Evolutionary conservation across 1,140 invertebrate species (phyloP).

Genomic region (Acromyrmex heyeri): DNA sequence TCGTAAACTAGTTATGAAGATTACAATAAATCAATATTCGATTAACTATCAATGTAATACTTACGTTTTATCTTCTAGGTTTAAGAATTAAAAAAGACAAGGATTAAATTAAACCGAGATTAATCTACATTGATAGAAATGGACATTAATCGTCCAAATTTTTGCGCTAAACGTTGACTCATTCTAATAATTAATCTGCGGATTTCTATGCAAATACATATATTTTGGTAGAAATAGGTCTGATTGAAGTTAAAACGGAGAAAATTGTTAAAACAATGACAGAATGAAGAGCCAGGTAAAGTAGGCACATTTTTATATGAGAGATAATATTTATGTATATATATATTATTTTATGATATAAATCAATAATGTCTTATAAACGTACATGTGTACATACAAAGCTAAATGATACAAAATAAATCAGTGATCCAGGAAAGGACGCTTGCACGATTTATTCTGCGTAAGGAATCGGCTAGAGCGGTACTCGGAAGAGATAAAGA

Average conservation of each 20-base stretch:
- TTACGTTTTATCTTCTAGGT: no score
- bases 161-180: neutral
- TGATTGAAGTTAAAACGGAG: neutral
- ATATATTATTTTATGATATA: constrained; percentile 79
- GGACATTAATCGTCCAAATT: no score
- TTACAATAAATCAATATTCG: constrained; percentile 17
- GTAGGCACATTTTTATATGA: constrained; percentile 65
- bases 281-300: constrained; percentile 39
- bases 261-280: neutral
- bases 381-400: constrained; percentile 78
- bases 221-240: neutral
- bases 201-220: neutral
- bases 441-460: constrained; percentile 4
- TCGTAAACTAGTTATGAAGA: neutral
- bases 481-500: constrained; percentile 20
- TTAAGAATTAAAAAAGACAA: no score
- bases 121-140: no score
- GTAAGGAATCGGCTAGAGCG: neutral
- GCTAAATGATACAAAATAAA: constrained; percentile 81
- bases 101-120: no score
- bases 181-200: neutral
- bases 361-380: constrained; percentile 81
- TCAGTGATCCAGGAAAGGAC: constrained; percentile 41
- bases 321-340: constrained; percentile 67
- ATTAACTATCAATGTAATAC: no score